Percentiles rank a stretch among this genome's conserved stretches.
Conservation (phyloP, 2,113 vertebrate genomes). For the cat (Felis catus) region DNA sequence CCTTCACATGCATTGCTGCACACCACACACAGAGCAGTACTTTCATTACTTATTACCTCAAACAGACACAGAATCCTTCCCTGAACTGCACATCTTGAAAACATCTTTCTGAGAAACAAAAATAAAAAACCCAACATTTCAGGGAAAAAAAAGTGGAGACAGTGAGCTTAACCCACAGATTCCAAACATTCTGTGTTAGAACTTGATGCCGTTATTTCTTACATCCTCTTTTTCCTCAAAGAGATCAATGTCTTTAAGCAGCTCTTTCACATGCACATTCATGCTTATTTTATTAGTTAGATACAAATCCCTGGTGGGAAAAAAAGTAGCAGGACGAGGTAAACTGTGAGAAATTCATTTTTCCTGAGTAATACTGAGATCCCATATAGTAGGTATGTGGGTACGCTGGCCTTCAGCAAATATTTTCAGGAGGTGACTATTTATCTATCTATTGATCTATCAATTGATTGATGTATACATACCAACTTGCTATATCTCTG, state of each 20-base stretch:
- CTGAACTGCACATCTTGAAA: background rate
- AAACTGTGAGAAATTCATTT: background rate
- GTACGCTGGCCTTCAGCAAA: background rate
- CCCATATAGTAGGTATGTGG: background rate
- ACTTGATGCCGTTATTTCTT: background rate
- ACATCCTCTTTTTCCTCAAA: background rate
- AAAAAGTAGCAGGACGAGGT: background rate
- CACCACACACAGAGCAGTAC: background rate
- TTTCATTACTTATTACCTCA: background rate
- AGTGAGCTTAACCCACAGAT: background rate
- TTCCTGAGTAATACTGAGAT: background rate
- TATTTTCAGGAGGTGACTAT: background rate
- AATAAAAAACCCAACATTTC: background rate
- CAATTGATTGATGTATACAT: background rate
- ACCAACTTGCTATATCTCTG: background rate
- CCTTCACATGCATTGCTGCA: background rate
- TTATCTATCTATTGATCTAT: background rate
- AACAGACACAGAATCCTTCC: background rate
- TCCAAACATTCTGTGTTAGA: background rate
- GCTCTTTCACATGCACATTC: background rate
- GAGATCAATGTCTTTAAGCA: background rate
- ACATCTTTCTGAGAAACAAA: background rate
- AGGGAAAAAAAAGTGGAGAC: too few species aligned
- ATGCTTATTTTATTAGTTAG: background rate
- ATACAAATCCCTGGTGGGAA: background rate